These are phyloP conservation scores for Plusia festucae DNA, from an alignment of 2,888 invertebrate genomes.

Conservation along the genomic window DNA sequence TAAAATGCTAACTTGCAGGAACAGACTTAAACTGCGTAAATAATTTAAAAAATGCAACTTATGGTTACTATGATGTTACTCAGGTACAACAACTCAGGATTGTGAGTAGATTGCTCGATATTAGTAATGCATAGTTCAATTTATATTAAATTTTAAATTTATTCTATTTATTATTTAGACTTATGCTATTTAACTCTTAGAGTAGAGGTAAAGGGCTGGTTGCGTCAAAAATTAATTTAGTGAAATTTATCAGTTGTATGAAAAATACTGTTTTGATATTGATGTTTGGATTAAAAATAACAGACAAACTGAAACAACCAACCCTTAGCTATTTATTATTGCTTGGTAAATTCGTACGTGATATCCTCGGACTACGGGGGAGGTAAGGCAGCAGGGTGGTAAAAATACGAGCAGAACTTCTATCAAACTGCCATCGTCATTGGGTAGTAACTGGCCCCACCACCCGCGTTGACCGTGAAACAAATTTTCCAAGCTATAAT, in stretches of 20 bases:
- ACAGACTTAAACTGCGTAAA: constrained; percentile 7
- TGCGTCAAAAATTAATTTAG: background rate
- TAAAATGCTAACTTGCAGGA: background rate
- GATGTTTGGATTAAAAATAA: too few species aligned
- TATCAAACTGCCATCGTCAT: too few species aligned
- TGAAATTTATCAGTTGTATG: too few species aligned
- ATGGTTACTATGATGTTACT: constrained; percentile 46
- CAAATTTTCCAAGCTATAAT: too few species aligned
- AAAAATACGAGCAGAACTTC: too few species aligned
- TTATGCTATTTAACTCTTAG: background rate
- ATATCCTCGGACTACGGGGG: too few species aligned
- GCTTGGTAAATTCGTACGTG: too few species aligned
- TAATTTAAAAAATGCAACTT: constrained; percentile 30
- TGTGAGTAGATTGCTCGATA: constrained; percentile 50
- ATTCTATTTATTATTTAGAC: background rate
- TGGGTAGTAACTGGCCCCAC: too few species aligned
- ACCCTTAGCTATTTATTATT: too few species aligned
- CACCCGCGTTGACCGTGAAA: too few species aligned
- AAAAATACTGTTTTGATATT: background rate
- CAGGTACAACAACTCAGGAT: constrained; percentile 53
- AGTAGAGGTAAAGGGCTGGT: background rate
- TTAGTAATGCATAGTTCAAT: constrained; percentile 30
- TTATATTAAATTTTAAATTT: background rate
- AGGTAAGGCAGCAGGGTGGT: too few species aligned
- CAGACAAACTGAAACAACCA: background rate